phyloP scores from a whole-genome alignment of 2,797 vertebrate genomes.

The Poecile montanus region DNA sequence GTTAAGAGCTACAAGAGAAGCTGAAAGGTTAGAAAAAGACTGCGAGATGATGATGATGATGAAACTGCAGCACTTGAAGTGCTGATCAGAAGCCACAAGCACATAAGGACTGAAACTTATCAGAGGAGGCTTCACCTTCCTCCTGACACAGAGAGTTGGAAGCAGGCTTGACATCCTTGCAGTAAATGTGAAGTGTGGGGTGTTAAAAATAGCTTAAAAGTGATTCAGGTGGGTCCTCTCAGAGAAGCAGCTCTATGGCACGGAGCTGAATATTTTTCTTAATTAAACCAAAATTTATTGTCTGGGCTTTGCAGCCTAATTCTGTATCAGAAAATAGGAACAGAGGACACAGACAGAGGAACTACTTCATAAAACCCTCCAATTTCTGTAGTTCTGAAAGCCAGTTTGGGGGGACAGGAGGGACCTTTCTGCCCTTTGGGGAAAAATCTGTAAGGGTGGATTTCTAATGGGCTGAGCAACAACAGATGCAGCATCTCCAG shows the following conservation, averaged over 20 bases:
- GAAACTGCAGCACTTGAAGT: neutral
- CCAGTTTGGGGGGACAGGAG: accelerated
- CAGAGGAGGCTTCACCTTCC: neutral
- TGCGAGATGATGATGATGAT: neutral
- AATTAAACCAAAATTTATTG: neutral
- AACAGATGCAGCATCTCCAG: neutral
- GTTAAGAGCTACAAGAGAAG: neutral
- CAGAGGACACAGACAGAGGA: neutral
- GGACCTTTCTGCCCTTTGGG: neutral
- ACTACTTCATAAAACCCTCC: neutral
- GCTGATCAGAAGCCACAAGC: neutral
- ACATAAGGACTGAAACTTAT: neutral
- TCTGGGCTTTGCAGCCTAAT: neutral
- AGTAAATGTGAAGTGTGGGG: neutral
- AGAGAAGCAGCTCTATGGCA: neutral
- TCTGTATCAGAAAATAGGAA: neutral
- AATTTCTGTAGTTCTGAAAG: neutral
- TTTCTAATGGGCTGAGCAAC: neutral
- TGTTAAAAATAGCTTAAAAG: neutral
- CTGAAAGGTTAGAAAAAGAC: neutral
- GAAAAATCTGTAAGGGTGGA: neutral
- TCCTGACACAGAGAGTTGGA: neutral
- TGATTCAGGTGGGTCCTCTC: neutral
- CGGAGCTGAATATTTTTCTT: neutral
- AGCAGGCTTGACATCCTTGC: neutral